These are phyloP conservation scores for Sweltsa coloradensis DNA, from an alignment of 1,140 invertebrate species.

Conservation along the genomic window DNA sequence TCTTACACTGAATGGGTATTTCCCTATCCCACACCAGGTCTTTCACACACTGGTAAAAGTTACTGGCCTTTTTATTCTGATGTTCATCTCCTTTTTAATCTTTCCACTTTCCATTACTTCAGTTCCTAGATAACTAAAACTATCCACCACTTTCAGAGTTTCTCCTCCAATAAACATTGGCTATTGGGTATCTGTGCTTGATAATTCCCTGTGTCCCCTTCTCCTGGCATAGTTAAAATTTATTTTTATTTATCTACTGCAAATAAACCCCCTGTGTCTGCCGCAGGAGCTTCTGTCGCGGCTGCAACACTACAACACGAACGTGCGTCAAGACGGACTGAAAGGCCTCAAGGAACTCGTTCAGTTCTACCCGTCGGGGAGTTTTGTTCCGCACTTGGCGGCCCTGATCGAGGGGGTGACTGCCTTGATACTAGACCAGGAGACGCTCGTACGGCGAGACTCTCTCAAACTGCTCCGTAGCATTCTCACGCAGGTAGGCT, in stretches of 20 bases:
- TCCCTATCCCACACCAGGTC: too few relatives aligned
- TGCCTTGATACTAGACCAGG: slow-evolving; percentile 55
- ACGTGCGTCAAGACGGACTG: slow-evolving; percentile 52
- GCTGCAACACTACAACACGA: slow-evolving; percentile 64
- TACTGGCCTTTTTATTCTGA: too few relatives aligned
- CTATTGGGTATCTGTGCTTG: too few relatives aligned
- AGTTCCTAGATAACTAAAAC: too few relatives aligned
- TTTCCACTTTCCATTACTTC: too few relatives aligned
- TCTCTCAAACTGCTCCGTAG: slow-evolving; percentile 51
- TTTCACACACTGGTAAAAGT: too few relatives aligned
- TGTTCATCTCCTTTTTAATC: too few relatives aligned
- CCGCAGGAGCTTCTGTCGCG: slow-evolving; percentile 56
- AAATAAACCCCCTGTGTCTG: slow-evolving; percentile 12
- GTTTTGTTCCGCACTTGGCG: slow-evolving; percentile 46
- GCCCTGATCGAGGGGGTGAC: slow-evolving; percentile 53
- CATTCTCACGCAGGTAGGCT: slow-evolving; percentile 41
- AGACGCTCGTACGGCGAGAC: slow-evolving; percentile 51
- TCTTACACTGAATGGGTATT: too few relatives aligned
- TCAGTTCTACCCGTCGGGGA: slow-evolving; percentile 34
- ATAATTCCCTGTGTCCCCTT: too few relatives aligned
- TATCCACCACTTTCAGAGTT: too few relatives aligned
- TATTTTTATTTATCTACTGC: slow-evolving; percentile 2
- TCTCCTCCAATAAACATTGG: too few relatives aligned
- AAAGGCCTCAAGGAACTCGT: slow-evolving; percentile 59
- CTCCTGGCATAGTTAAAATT: too few relatives aligned